Conservation (phyloP, 2,888 invertebrate genomes). For the Rhamnusium bicolor region DNA sequence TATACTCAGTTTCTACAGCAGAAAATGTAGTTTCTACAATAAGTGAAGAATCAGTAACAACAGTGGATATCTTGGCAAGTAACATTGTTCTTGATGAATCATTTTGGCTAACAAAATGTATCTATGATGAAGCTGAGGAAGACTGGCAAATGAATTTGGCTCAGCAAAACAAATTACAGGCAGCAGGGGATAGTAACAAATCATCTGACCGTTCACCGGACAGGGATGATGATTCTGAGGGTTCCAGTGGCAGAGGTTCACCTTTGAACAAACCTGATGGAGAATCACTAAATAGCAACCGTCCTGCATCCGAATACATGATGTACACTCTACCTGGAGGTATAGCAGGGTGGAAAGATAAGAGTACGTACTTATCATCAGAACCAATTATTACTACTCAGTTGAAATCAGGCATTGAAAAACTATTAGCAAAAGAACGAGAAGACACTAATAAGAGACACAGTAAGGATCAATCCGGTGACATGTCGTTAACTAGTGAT, state of each 20-base stretch:
- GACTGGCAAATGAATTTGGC: constrained; percentile 66
- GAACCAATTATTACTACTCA: constrained; percentile 68
- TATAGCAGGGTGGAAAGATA: constrained; percentile 86
- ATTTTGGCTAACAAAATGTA: constrained; percentile 77
- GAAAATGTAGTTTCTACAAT: background rate
- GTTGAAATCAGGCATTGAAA: background rate
- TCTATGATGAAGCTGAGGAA: constrained; percentile 80
- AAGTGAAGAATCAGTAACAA: background rate
- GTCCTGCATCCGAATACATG: constrained; percentile 65
- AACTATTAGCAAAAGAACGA: background rate
- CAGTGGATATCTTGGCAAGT: background rate
- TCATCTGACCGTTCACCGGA: constrained; percentile 70
- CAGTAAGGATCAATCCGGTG: background rate
- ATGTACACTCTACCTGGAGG: constrained; percentile 81
- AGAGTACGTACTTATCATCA: constrained; percentile 82
- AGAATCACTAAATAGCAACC: constrained; percentile 37
- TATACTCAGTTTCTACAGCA: too few relatives aligned
- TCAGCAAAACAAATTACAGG: constrained; percentile 49
- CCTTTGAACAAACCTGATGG: constrained; percentile 55
- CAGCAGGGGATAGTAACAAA: constrained; percentile 40
- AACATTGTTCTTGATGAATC: constrained; percentile 71
- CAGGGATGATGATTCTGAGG: constrained; percentile 77
- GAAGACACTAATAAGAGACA: background rate
- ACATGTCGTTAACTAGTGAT: background rate
- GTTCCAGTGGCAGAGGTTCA: constrained; percentile 74